Evolutionary conservation across 1,140 invertebrate species (phyloP).

Genomic region (Globodera rostochiensis): DNA sequence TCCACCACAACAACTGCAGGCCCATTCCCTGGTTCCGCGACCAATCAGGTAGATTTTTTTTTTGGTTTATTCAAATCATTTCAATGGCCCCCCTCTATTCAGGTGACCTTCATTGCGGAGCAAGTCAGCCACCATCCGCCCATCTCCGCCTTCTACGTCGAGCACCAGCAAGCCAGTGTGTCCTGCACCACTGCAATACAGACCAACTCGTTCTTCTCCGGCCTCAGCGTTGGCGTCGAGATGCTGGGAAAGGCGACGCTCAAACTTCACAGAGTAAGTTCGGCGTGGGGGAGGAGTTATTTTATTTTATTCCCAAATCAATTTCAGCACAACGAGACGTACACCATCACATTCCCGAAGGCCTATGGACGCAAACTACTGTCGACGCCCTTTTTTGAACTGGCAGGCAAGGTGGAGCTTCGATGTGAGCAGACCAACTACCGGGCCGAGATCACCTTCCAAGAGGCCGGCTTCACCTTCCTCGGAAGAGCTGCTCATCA

Average conservation of each 20-base stretch:
- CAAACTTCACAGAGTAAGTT: slow-evolving; percentile 66
- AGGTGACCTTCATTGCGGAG: slow-evolving; percentile 82
- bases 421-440: slow-evolving; percentile 70
- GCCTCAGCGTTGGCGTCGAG: slow-evolving; percentile 69
- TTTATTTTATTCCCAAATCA: neutral
- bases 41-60: slow-evolving; percentile 48
- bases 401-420: slow-evolving; percentile 68
- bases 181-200: slow-evolving; percentile 70
- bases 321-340: slow-evolving; percentile 67
- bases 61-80: neutral
- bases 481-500: no score
- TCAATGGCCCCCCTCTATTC: neutral
- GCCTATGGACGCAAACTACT: slow-evolving; percentile 70
- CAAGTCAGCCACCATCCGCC: slow-evolving; percentile 99
- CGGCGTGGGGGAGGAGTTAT: neutral
- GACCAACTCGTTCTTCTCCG: slow-evolving; percentile 71
- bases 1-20: slow-evolving; percentile 30
- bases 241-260: slow-evolving; percentile 69
- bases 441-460: slow-evolving; percentile 68
- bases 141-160: slow-evolving; percentile 71
- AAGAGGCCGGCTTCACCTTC: no score
- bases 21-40: slow-evolving; percentile 64
- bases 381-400: slow-evolving; percentile 70
- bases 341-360: slow-evolving; percentile 70
- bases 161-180: slow-evolving; percentile 67